Conservation (phyloP, 2,113 vertebrate species). For the Psittacula cyanocephala region DNA sequence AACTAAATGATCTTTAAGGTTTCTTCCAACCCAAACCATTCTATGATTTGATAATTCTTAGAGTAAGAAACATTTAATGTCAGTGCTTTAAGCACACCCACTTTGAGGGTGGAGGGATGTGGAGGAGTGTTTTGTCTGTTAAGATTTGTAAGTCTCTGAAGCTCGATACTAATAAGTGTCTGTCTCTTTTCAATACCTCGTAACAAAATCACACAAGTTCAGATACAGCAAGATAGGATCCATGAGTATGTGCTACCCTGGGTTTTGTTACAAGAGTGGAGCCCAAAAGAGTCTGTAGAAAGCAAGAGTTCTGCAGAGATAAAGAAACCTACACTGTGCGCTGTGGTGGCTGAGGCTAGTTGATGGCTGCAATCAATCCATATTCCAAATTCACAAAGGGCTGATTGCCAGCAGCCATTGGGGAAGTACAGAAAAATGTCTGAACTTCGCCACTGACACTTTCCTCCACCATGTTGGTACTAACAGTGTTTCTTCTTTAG, state of each 20-base stretch:
- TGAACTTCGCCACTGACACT: background rate
- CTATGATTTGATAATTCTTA: background rate
- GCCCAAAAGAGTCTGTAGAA: background rate
- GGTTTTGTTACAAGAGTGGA: background rate
- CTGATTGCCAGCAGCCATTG: too few relatives aligned
- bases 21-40: background rate
- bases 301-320: background rate
- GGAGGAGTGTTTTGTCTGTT: background rate
- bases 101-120: background rate
- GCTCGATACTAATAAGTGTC: rapidly evolving
- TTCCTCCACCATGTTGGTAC: background rate
- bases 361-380: background rate
- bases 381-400: background rate
- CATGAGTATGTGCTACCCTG: background rate
- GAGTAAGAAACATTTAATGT: background rate
- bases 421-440: background rate
- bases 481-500: background rate
- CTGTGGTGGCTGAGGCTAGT: background rate
- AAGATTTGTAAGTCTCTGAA: background rate
- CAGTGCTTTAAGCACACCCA: background rate
- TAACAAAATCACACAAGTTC: background rate
- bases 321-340: rapidly evolving
- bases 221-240: background rate
- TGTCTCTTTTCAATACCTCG: background rate
- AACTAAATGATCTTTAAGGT: background rate